Conservation (phyloP, 1,140 invertebrate genomes). For the Drosophila bifasciata region DNA sequence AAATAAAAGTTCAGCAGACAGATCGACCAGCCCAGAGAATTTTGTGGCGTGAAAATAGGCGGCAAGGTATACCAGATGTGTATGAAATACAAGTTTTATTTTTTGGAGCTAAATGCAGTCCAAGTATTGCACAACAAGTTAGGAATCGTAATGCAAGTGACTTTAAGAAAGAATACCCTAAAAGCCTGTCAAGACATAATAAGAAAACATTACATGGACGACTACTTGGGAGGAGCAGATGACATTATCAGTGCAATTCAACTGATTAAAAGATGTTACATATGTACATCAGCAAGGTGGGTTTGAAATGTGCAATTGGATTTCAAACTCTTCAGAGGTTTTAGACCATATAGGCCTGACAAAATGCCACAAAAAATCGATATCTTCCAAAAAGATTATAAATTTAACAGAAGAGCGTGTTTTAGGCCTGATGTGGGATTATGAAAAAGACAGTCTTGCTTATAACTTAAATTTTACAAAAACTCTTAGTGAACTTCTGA, state of each 20-base stretch:
- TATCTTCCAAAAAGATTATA: slow-evolving; percentile 5
- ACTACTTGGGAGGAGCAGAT: slow-evolving; percentile 71
- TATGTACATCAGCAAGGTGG: slow-evolving; percentile 19
- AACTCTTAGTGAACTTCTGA: no score
- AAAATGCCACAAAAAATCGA: background rate
- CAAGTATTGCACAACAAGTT: slow-evolving; percentile 31
- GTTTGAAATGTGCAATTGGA: slow-evolving; percentile 36
- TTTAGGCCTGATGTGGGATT: slow-evolving; percentile 26
- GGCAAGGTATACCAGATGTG: slow-evolving; percentile 6
- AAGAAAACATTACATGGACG: slow-evolving; percentile 81
- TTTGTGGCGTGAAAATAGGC: slow-evolving; percentile 9
- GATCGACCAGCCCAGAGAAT: slow-evolving; percentile 16
- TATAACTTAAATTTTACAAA: no score
- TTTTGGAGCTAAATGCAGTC: slow-evolving; percentile 28
- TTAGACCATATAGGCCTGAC: slow-evolving; percentile 4
- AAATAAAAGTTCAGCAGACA: slow-evolving; percentile 18
- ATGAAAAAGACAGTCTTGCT: no score
- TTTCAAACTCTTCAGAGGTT: slow-evolving; percentile 26
- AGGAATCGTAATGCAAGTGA: slow-evolving; percentile 57
- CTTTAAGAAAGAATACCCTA: slow-evolving; percentile 33
- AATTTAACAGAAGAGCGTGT: slow-evolving; percentile 19
- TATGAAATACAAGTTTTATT: slow-evolving; percentile 37
- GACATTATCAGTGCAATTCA: slow-evolving; percentile 30
- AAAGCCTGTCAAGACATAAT: slow-evolving; percentile 58
- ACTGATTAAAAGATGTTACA: slow-evolving; percentile 16